phyloP scores from a whole-genome alignment of 1,140 invertebrate species.

The Drosophila punjabiensis region DNA sequence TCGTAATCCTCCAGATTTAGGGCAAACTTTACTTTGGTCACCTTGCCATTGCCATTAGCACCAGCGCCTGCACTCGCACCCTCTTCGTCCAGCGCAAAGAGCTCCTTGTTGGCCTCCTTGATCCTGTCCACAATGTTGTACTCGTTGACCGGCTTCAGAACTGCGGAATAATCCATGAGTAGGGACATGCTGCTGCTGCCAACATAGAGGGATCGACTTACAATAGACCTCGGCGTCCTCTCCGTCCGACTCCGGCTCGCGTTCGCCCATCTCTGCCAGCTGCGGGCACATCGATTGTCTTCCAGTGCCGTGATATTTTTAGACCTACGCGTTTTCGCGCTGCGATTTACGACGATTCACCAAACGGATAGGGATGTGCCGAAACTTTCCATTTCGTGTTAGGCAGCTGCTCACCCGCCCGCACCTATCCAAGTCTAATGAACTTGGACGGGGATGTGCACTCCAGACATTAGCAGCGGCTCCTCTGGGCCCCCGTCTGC shows the following conservation, averaged over 20 bases:
- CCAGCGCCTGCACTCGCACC: background rate
- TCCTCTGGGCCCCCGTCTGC: slow-evolving; percentile 24
- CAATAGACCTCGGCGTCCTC: slow-evolving; percentile 93
- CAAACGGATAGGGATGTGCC: slow-evolving; percentile 10
- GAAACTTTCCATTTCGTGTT: slow-evolving; percentile 80
- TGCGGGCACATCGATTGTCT: slow-evolving; percentile 48
- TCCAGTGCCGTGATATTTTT: slow-evolving; percentile 61
- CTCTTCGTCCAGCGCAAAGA: slow-evolving; percentile 61
- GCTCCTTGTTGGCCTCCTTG: slow-evolving; percentile 82
- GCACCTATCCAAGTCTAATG: slow-evolving; percentile 75
- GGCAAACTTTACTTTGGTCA: slow-evolving; percentile 79
- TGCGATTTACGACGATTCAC: slow-evolving; percentile 59
- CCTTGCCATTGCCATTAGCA: slow-evolving; percentile 16
- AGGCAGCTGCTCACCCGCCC: slow-evolving; percentile 30
- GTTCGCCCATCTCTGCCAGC: slow-evolving; percentile 89
- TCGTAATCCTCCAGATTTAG: slow-evolving; percentile 80
- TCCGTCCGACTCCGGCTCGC: slow-evolving; percentile 95
- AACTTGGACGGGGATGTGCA: slow-evolving; percentile 73
- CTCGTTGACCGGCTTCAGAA: slow-evolving; percentile 82
- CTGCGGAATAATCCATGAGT: slow-evolving; percentile 71
- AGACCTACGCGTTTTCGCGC: slow-evolving; percentile 40
- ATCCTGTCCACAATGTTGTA: slow-evolving; percentile 85
- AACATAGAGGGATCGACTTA: slow-evolving; percentile 48
- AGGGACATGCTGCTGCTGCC: slow-evolving; percentile 49
- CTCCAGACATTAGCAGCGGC: slow-evolving; percentile 43